Base-by-base conservation (phyloP, 2,888 invertebrate genomes). In the Meteorus colon region DNA sequence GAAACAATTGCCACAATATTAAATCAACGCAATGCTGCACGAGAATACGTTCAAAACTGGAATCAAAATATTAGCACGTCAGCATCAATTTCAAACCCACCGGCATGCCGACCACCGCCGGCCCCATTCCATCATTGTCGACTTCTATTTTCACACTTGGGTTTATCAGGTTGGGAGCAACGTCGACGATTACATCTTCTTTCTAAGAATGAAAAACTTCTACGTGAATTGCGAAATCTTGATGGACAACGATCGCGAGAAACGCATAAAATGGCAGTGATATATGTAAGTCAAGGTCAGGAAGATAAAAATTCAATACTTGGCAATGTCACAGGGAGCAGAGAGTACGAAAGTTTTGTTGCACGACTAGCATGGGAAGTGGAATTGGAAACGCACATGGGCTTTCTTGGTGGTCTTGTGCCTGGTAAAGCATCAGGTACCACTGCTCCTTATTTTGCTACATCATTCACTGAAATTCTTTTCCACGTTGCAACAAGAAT, bases 401-500 rank as follows among this genome's bases (percentile, higher is more conserved):
- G 98, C 1, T 99, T 99, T 90, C 91, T 96, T 79, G 99, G 99
- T 4, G 99, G 99, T 0, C 90, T 99, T 76, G 95, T 97, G 55
- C 93, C 95, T n/a, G 96, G 96, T 80, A 96, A 96, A 62, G 94
- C 95, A 29, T 95, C 95, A n/a, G 98, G 98, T 0, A 94, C 95
- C 66, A 97, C 97, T 27, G 97, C 98, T 8, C 98, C 98, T 0
- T 99, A 99, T 90, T 95, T 95, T 87, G 97, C 98, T 41, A 97
- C 97, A 5, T 96, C 98, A 73, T 97, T 97, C 79, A 92, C 95
- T 3, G 99, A 99, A 91, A 95, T 96, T 73, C 94, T 99, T 82
- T 99, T 98, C 91, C 99, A 99, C 90, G 99, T 99, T 68, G 96
- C 98, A 73, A 99, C 99, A 3, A 92, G 98, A 83, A 98, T 99